Evolutionary conservation across 2,113 vertebrate species (phyloP), one percentile per base, ranked within the genome.

Genomic region (Zosterops hypoxanthus): DNA sequence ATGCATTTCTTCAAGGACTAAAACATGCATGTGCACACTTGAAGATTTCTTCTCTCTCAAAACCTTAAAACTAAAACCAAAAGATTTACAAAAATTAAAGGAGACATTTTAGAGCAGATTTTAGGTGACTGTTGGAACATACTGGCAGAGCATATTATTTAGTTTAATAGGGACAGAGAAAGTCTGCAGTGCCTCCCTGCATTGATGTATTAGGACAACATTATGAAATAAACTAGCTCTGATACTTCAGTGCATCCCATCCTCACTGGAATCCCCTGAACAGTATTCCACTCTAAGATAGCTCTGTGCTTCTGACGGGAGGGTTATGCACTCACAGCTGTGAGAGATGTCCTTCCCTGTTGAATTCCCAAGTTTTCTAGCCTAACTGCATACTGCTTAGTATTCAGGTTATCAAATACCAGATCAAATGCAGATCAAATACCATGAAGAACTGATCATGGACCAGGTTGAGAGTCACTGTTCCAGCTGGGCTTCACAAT

Each of bases 241-340:
- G n/a, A 60, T 0, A 41, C 25, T 42, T 39, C 36, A 23, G 20
- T 12, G 5, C 63, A 36, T 64, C 41, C 46, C 34, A 9, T 14
- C 41, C 20, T 68, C 34, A 11, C 64, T n/a, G 41, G 39, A 86
- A 76, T 31, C 17, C 41, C 46, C 60, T 59, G 25, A 59, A 49
- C 0, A 0, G 22, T 9, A 13, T 33, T 68, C 29, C 16, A 20
- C 66, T n/a, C 46, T 18, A n/a, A 17, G 31, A 12, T 0, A 36
- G 22, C 44, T 13, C 55, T 42, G 36, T 72, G 39, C 55, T 72
- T 8, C 50, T 39, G 26, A 69, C 11, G 82, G 26, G n/a, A 68
- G 44, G 36, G 39, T 33, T 52, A 11, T 19, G 53, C 13, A 14
- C n/a, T 46, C 41, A 26, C 8, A 70, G 55, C 66, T 82, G 7